phyloP scores from a whole-genome alignment of 30 jellyfish, hydroid and myxozoan genomes.

The Aurelia sp. region DNA sequence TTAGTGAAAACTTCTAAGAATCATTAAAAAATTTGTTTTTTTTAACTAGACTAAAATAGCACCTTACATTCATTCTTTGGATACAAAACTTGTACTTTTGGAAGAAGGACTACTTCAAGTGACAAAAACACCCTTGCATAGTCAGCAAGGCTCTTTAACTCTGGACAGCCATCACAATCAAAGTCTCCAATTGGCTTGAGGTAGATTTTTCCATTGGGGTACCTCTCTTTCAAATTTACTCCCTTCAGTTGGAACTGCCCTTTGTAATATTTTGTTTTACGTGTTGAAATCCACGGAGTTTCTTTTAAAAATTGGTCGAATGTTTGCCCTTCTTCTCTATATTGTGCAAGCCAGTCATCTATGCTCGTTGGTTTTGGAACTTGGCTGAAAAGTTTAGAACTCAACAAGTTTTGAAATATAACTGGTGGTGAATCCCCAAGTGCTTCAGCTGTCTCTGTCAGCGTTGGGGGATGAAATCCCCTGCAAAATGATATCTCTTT shows the following conservation, averaged over 20 bases:
- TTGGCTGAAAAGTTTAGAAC: not conserved
- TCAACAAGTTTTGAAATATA: not conserved
- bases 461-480: not conserved
- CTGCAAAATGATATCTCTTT: not conserved
- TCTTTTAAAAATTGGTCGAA: not conserved
- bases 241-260: not conserved
- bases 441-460: not conserved
- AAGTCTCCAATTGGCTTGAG: slow-evolving; percentile 6
- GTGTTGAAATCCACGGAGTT: not conserved
- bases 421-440: not conserved
- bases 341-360: slow-evolving; percentile 13
- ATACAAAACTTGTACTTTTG: not conserved
- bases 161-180: not conserved
- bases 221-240: not conserved
- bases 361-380: not conserved
- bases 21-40: too few species aligned
- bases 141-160: not conserved
- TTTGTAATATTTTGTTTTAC: not conserved
- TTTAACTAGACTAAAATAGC: too few species aligned
- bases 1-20: too few species aligned
- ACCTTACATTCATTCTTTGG: not conserved
- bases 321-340: slow-evolving; percentile 2
- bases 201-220: not conserved
- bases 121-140: not conserved
- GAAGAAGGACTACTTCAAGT: not conserved